phyloP scores from a whole-genome alignment of 2,888 invertebrate species.

The Apodemia zela region DNA sequence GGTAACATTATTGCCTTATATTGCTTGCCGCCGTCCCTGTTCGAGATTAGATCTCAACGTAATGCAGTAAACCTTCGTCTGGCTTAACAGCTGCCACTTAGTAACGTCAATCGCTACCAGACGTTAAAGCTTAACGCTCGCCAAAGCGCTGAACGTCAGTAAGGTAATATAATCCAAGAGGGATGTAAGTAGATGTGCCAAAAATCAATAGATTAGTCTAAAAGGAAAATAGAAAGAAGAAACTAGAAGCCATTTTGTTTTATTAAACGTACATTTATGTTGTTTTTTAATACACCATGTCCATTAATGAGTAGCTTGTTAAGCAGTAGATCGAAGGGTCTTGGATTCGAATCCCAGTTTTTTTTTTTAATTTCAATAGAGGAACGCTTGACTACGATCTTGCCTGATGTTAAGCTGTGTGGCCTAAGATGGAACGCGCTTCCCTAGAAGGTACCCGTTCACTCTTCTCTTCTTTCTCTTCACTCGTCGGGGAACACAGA shows the following conservation, averaged over 20 bases:
- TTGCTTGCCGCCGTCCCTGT: constrained; percentile 9
- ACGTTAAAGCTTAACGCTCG: constrained; percentile 23
- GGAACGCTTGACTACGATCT: no score
- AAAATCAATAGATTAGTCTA: background rate
- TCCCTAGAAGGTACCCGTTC: no score
- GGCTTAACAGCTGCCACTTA: constrained; percentile 28
- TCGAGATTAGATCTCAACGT: constrained; percentile 13
- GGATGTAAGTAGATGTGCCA: background rate
- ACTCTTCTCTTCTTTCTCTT: no score
- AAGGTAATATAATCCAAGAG: constrained; percentile 17
- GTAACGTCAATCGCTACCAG: constrained; percentile 26
- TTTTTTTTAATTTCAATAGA: no score
- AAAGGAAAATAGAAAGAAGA: background rate
- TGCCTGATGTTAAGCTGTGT: no score
- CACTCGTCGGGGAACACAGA: no score
- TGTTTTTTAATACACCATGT: background rate
- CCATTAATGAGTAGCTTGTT: no score
- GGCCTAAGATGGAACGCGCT: no score
- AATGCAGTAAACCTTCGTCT: constrained; percentile 19
- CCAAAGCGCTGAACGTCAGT: constrained; percentile 18
- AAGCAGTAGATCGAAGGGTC: no score
- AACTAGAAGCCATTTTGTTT: background rate
- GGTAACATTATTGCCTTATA: background rate
- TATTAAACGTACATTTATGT: no score
- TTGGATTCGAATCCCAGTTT: no score